Evolutionary conservation across 2,797 vertebrate species (phyloP).

Genomic region (Petrocephalus sullivani): DNA sequence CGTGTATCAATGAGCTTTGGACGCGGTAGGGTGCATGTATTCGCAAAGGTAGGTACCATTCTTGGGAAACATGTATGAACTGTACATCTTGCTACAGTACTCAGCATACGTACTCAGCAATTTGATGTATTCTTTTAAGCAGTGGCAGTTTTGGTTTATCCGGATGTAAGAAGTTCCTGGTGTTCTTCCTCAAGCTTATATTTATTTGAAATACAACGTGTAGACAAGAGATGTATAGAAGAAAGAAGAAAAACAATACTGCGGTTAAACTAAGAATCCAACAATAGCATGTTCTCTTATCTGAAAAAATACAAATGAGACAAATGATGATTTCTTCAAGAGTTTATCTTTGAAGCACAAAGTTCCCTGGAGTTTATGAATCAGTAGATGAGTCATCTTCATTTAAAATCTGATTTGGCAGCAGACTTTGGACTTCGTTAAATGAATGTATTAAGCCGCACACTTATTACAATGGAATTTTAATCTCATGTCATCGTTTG

Average conservation of each 20-base stretch:
- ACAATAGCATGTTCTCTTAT: not conserved
- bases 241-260: not conserved
- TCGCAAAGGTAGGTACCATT: not conserved
- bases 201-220: not conserved
- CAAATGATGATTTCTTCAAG: slow-evolving; percentile 32
- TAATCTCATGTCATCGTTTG: not conserved
- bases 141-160: not conserved
- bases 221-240: not conserved
- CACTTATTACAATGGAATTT: slow-evolving; percentile 35
- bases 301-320: slow-evolving; percentile 18
- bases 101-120: not conserved
- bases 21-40: not conserved
- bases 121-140: not conserved
- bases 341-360: slow-evolving; percentile 42
- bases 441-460: slow-evolving; percentile 35
- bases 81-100: not conserved
- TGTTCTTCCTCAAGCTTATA: not conserved
- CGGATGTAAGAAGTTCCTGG: not conserved
- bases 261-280: slow-evolving; percentile 3
- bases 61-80: not conserved
- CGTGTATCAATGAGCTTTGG: not conserved
- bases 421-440: slow-evolving; percentile 34
- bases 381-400: slow-evolving; percentile 44
- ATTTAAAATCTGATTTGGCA: slow-evolving; percentile 38
- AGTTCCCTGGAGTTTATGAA: slow-evolving; percentile 41